Percentiles rank a stretch among this genome's conserved stretches.
Conservation (phyloP, 2,113 vertebrate species). For the Eidolon helvum region DNA sequence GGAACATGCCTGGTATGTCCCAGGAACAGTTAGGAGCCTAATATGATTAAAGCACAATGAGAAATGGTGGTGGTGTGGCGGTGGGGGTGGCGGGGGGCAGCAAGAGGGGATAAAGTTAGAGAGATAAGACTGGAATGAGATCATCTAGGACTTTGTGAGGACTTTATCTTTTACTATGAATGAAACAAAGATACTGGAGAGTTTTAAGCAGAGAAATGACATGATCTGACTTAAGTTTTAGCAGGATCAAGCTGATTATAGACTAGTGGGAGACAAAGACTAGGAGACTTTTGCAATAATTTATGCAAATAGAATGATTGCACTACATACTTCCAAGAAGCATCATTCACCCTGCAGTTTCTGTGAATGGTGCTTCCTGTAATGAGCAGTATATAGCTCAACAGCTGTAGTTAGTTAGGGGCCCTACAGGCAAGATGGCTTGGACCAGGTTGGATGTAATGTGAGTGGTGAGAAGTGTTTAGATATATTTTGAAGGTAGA, state of each 20-base stretch:
- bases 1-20: not conserved
- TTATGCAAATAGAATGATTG: not conserved
- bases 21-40: not conserved
- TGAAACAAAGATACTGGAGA: not conserved
- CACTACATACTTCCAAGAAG: not conserved
- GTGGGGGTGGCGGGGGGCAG: too few species aligned
- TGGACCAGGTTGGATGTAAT: not conserved
- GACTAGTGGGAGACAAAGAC: not conserved
- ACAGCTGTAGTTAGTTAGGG: not conserved
- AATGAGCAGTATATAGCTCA: not conserved
- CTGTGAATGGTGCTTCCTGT: not conserved
- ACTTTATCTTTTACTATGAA: not conserved
- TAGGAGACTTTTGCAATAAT: not conserved
- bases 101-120: not conserved
- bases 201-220: conserved; percentile 20
- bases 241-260: not conserved
- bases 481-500: not conserved
- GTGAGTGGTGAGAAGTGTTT: not conserved
- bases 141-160: not conserved
- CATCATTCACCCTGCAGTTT: not conserved
- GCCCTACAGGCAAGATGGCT: not conserved
- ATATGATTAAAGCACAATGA: not conserved
- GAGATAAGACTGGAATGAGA: not conserved
- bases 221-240: not conserved
- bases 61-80: not conserved